phyloP scores from a whole-genome alignment of 2,888 invertebrate species.

The Coleophora flavipennella region DNA sequence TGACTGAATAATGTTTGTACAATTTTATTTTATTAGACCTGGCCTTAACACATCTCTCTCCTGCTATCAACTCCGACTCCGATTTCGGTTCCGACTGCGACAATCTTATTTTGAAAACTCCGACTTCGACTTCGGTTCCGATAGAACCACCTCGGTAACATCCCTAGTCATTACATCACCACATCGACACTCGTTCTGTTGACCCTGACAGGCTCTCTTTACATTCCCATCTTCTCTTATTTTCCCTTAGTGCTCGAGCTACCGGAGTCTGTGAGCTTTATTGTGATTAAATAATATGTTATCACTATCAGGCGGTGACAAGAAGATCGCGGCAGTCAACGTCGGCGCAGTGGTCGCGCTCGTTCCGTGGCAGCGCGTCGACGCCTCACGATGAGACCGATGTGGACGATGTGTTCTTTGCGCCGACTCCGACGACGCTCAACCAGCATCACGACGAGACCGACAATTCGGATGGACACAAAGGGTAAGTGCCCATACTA shows the following conservation, averaged over 20 bases:
- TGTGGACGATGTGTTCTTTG: conserved; percentile 56
- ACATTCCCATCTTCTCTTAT: no score
- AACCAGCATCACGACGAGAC: conserved; percentile 70
- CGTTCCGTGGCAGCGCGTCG: conserved; percentile 75
- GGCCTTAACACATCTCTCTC: no score
- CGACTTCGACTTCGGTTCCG: not conserved
- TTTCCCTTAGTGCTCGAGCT: no score
- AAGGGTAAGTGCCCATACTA: conserved; percentile 44
- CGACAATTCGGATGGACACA: conserved; percentile 47
- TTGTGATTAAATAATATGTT: no score
- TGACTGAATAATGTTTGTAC: no score
- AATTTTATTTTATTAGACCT: no score
- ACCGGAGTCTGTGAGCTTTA: no score
- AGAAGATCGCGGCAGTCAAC: conserved; percentile 72
- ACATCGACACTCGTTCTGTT: no score
- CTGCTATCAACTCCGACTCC: not conserved
- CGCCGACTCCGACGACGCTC: conserved; percentile 56
- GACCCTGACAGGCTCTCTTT: no score
- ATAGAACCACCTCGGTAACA: no score
- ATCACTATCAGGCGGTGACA: conserved; percentile 59
- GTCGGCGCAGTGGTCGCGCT: conserved; percentile 78
- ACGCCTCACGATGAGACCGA: conserved; percentile 52
- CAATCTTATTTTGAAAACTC: not conserved
- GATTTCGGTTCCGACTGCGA: not conserved
- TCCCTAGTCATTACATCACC: no score